Evolutionary conservation across 1,140 invertebrate species (phyloP).

Genomic region (Brachionus calyciflorus): DNA sequence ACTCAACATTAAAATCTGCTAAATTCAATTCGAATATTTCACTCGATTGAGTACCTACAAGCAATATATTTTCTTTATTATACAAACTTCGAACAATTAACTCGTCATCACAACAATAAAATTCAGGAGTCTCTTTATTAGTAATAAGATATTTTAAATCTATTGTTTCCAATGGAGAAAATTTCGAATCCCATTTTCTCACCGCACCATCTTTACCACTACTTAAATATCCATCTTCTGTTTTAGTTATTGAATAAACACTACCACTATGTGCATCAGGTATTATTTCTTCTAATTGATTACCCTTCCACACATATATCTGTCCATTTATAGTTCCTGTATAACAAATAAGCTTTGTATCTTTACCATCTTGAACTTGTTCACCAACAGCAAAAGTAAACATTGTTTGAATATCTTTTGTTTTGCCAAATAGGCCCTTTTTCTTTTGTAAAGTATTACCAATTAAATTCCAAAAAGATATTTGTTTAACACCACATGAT

Average conservation of each 20-base stretch:
- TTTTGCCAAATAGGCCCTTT: conserved; percentile 60
- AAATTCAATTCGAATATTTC: conserved; percentile 58
- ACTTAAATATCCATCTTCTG: conserved; percentile 55
- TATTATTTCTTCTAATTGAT: conserved; percentile 53
- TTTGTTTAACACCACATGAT: conserved; percentile 61
- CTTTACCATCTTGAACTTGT: conserved; percentile 40
- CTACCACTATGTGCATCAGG: conserved; percentile 56
- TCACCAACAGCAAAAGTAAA: conserved; percentile 57
- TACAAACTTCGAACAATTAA: conserved; percentile 10
- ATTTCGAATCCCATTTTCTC: conserved; percentile 57
- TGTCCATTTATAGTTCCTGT: conserved; percentile 59
- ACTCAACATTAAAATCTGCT: conserved; percentile 51
- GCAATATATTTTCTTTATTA: conserved; percentile 41
- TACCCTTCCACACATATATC: conserved; percentile 59
- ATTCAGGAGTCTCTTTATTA: conserved; percentile 5
- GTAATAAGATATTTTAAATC: conserved; percentile 53
- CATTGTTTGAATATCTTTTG: conserved; percentile 60
- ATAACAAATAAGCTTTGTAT: conserved; percentile 48
- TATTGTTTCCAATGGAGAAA: conserved; percentile 54
- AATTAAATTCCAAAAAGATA: conserved; percentile 60
- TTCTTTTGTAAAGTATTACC: conserved; percentile 59
- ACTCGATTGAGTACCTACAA: conserved; percentile 58
- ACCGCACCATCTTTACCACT: conserved; percentile 59
- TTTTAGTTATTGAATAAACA: conserved; percentile 54
- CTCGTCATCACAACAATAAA: conserved; percentile 29